Conservation (phyloP, 2,888 invertebrate species). For the Cerceris ruficornis region DNA sequence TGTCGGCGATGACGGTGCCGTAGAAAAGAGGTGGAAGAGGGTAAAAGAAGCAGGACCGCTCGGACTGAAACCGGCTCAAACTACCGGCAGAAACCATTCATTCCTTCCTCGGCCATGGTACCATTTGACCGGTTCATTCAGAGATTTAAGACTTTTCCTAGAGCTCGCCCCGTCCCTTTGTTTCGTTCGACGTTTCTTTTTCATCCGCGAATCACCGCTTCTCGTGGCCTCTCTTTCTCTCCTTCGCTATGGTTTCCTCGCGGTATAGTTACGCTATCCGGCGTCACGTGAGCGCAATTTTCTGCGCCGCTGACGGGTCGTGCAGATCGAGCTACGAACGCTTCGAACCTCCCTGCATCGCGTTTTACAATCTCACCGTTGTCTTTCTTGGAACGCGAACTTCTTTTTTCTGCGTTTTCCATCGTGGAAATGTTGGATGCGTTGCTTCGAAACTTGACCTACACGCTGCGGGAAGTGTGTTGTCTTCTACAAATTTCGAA, state of each 20-base stretch:
- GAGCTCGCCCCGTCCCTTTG: slow-evolving; percentile 67
- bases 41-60: slow-evolving; percentile 39
- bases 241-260: slow-evolving; percentile 40
- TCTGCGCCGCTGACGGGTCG: slow-evolving; percentile 65
- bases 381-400: slow-evolving; percentile 55
- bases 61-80: slow-evolving; percentile 66
- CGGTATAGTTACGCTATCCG: slow-evolving; percentile 59
- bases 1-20: slow-evolving; percentile 12
- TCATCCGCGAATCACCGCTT: slow-evolving; percentile 37
- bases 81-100: slow-evolving; percentile 73
- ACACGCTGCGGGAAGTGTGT: too few relatives aligned
- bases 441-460: too few relatives aligned
- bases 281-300: slow-evolving; percentile 68
- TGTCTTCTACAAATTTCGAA: too few relatives aligned
- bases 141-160: slow-evolving; percentile 75
- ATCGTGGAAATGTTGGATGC: neutral
- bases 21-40: slow-evolving; percentile 18
- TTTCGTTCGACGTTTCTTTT: slow-evolving; percentile 58
- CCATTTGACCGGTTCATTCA: slow-evolving; percentile 75
- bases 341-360: slow-evolving; percentile 53
- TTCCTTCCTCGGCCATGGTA: slow-evolving; percentile 71
- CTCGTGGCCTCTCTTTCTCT: slow-evolving; percentile 10
- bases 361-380: slow-evolving; percentile 58
- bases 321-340: slow-evolving; percentile 61
- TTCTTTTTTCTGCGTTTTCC: slow-evolving; percentile 12